Percentiles rank a stretch among this genome's conserved stretches.
Conservation (phyloP, 2,113 vertebrate species). For the Melanocharis versteri region DNA sequence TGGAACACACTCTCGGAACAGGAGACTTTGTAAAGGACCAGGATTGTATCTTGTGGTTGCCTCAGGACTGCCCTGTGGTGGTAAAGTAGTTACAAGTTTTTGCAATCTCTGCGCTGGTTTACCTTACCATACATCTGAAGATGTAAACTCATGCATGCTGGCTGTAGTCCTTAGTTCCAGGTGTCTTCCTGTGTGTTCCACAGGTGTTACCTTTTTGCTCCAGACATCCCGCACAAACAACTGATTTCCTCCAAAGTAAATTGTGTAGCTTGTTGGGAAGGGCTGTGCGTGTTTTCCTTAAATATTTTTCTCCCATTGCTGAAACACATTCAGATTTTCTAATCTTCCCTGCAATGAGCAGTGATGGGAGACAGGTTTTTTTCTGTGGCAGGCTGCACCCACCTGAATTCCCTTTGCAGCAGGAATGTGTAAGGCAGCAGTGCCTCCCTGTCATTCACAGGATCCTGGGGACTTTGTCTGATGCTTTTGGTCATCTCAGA, state of each 20-base stretch:
- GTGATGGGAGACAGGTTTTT: neutral
- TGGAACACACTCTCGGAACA: neutral
- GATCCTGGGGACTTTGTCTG: rapidly evolving
- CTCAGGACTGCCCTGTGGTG: neutral
- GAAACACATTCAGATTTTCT: neutral
- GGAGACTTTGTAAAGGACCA: neutral
- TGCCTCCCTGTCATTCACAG: neutral
- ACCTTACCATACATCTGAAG: neutral
- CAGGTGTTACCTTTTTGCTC: neutral
- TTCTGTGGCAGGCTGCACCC: neutral
- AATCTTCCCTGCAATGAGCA: neutral
- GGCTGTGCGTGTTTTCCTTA: neutral
- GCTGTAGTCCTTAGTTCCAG: neutral
- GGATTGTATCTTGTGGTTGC: neutral
- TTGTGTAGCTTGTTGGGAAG: neutral
- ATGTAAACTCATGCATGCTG: neutral
- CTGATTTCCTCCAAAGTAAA: neutral
- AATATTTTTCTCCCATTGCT: neutral
- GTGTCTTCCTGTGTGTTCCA: neutral
- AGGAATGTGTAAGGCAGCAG: neutral
- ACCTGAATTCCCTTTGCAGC: neutral
- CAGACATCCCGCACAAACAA: neutral
- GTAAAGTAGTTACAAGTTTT: neutral
- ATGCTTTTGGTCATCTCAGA: neutral
- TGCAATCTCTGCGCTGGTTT: neutral